Conservation (phyloP, 2,888 invertebrate genomes). For the Mantis religiosa region DNA sequence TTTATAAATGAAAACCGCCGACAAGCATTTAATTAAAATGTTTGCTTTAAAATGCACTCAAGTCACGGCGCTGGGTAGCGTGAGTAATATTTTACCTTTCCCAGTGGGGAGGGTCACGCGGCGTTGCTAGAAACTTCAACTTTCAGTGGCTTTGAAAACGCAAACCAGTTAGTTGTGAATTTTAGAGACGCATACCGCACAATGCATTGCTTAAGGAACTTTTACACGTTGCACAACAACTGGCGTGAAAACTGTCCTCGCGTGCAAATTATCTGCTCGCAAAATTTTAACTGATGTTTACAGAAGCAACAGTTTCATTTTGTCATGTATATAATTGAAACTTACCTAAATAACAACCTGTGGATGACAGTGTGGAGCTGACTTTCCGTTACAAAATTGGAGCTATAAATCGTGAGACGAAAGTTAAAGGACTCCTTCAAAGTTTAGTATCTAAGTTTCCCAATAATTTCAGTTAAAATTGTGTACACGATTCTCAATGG, state of each 20-base stretch:
- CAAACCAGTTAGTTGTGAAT: background rate
- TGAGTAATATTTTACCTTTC: background rate
- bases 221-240: background rate
- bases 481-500: too few species aligned
- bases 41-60: background rate
- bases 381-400: too few species aligned
- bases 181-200: background rate
- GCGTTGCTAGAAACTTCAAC: too few species aligned
- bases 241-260: background rate
- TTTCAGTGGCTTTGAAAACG: background rate
- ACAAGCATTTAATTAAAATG: background rate
- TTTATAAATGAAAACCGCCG: background rate
- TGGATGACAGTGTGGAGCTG: too few species aligned
- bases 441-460: too few species aligned
- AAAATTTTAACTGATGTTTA: background rate
- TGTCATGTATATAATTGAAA: background rate
- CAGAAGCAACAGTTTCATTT: background rate
- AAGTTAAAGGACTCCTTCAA: too few species aligned
- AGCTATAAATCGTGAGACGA: too few species aligned
- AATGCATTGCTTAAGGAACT: too few species aligned
- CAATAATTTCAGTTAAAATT: too few species aligned
- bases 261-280: background rate
- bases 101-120: background rate
- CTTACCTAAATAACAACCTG: too few species aligned
- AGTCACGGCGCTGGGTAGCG: background rate